Base-by-base conservation (phyloP, 1,140 invertebrate genomes). In the Heliothis subflexa region DNA sequence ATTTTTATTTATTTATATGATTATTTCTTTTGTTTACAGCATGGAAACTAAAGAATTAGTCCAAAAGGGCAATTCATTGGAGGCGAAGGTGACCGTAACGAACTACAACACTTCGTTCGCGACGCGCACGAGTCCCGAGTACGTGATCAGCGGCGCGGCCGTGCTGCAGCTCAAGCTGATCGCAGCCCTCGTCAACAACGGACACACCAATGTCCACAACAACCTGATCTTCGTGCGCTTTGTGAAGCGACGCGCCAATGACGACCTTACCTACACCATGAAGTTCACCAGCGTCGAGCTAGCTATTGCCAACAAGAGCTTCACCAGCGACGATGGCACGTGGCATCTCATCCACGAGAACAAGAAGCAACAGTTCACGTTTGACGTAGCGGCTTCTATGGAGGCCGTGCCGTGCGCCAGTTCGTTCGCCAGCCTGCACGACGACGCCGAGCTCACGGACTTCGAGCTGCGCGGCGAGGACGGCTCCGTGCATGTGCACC, bases 401-500 rank as follows among this genome's bases (percentile, higher is more conserved):
- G 78, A 84, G 7, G 73, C 82, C n/a, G 52, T 78, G 12, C 81
- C 78, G 11, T 55, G 62, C 40, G 64, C 64, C 5, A 83, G 72
- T 18, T 80, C 84, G 0, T 85, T 85, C 49, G 82, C 82, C 0
- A 57, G 71, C 4, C 80, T 88, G 12, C 80, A 86, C 28, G 82
- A 83, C 3, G 86, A 88, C 55, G 61, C 16, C 2, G 85, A 84
- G 9, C 52, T 86, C 13, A 86, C 79, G 0, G 86, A 87, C 72
- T 87, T 86, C 57, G 81, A 86, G 52, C 57, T 88, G 13, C 78
- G 82, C 18, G 79, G 86, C 7, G 80, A 82, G 21, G 85, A 86
- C 64, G 86, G 87, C 2, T 79, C 82, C 0, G 80, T 89, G 12
- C 78, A 61, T 9, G 55, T 86, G 62, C 86, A 88, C 61, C 52